Base-by-base conservation (phyloP, 1,140 invertebrate species). In the Drosophila littoralis region DNA sequence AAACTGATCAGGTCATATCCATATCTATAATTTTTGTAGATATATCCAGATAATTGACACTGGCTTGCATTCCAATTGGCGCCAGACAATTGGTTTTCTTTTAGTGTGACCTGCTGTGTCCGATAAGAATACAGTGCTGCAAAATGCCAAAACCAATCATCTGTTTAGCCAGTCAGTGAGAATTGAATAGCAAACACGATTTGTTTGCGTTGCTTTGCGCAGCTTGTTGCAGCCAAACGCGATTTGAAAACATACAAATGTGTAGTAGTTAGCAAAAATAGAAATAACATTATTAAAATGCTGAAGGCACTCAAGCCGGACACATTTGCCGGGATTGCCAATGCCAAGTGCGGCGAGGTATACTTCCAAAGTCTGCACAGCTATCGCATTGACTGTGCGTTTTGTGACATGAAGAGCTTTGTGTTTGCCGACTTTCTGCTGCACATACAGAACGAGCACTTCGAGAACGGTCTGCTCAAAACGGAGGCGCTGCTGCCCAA, bases 311-410 rank as follows among this genome's bases (percentile, higher is more conserved):
- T 90, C 1, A 78, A 67, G 40, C 67, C 84, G 50, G 75, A 81
- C 68, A 89, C 84, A 13, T 89, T 80, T 51, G 84, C 85, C 28
- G 81, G 77, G 15, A 69, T 67, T 52, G 77, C 84, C 28, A 89
- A 89, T 52, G 84, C 85, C 58, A 91, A 91, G 61, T 91, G 90
- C 54, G 90, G 90, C 32, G 90, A 91, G 54, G 84, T 91, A 38
- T 91, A 78, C 64, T 91, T 91, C 43, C 73, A 91, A 59, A 90
- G 80, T 61, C 57, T 79, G 8, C 58, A 74, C 50, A 81, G 77
- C 60, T 91, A 85, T 58, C 83, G 79, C 52, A 91, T 91, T 17
- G 77, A 85, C 46, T 91, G 90, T 17, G 72, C 69, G 32, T 79
- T 84, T 61, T 91, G 90, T 28, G 75, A 91, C 22, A 77, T 91